These are phyloP conservation scores for Myripristis jacobus DNA, from an alignment of 2,797 vertebrate genomes.

Conservation along the genomic window DNA sequence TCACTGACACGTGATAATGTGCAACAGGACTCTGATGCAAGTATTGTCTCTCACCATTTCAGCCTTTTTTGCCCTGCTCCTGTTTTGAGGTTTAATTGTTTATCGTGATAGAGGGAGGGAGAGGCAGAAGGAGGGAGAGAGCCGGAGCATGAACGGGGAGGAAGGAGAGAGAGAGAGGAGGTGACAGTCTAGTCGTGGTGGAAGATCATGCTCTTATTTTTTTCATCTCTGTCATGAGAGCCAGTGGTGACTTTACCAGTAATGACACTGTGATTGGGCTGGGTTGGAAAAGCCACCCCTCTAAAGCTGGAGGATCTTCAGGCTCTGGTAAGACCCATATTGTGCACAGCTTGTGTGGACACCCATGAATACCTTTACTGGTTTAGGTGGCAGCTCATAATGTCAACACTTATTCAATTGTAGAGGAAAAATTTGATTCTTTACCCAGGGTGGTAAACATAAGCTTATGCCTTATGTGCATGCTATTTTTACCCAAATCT, in stretches of 20 bases:
- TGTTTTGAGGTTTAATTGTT: slow-evolving; percentile 62
- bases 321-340: slow-evolving; percentile 73
- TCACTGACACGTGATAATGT: slow-evolving; percentile 39
- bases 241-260: slow-evolving; percentile 43
- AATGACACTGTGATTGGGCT: slow-evolving; percentile 48
- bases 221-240: slow-evolving; percentile 56
- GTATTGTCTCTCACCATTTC: slow-evolving; percentile 37
- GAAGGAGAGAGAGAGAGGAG: slow-evolving; percentile 42
- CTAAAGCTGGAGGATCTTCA: slow-evolving; percentile 59
- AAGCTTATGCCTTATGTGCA: slow-evolving; percentile 12
- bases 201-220: slow-evolving; percentile 50
- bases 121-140: slow-evolving; percentile 18
- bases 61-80: slow-evolving; percentile 38
- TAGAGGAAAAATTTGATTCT: slow-evolving; percentile 22
- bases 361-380: slow-evolving; percentile 19
- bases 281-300: slow-evolving; percentile 28
- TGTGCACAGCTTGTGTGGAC: slow-evolving; percentile 15
- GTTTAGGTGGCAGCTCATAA: slow-evolving; percentile 16
- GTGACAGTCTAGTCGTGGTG: slow-evolving; percentile 51
- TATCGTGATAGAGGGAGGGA: slow-evolving; percentile 43
- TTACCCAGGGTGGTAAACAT: slow-evolving; percentile 8
- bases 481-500: slow-evolving; percentile 72
- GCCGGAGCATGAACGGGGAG: slow-evolving; percentile 39
- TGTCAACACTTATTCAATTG: slow-evolving; percentile 53
- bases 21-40: slow-evolving; percentile 48